A percentile compares a stretch with the other conserved stretches of the same genome.
Evolutionary conservation across 2,113 vertebrate genomes (phyloP).

Genomic region (Eudyptes chrysolophus): DNA sequence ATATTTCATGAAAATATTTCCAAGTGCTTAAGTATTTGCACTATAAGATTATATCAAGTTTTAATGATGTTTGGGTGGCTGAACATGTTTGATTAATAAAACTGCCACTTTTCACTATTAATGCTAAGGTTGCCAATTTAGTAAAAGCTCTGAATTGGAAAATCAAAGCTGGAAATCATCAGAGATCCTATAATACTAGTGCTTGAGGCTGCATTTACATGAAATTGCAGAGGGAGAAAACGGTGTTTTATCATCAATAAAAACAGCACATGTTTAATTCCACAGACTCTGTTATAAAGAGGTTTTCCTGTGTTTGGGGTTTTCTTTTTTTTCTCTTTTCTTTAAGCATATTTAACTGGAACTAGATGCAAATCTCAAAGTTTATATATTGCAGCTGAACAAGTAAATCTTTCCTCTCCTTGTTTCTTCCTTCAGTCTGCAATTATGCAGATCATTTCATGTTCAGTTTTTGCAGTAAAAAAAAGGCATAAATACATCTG

Average conservation of each 20-base stretch:
- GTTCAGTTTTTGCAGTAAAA: background rate
- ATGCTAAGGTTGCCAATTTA: background rate
- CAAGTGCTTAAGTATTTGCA: background rate
- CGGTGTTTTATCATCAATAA: background rate
- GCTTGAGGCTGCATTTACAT: background rate
- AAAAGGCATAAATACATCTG: background rate
- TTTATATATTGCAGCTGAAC: background rate
- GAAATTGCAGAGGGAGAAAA: background rate
- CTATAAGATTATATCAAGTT: background rate
- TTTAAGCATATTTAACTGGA: background rate
- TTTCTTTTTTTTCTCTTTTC: background rate
- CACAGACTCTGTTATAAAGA: background rate
- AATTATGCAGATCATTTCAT: background rate
- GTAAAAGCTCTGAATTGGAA: background rate
- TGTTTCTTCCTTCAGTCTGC: background rate
- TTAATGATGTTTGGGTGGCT: background rate
- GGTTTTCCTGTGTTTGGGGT: background rate
- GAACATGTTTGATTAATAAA: conserved; percentile 26
- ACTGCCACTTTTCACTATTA: background rate
- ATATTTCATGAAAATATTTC: background rate
- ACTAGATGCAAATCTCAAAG: background rate
- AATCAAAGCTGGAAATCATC: background rate
- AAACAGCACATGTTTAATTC: background rate
- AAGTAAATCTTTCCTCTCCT: background rate
- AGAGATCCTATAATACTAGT: background rate